Evolutionary conservation across 2,113 vertebrate species (phyloP), one percentile per base, ranked within the genome.

Genomic region (Myotis brandtii): DNA sequence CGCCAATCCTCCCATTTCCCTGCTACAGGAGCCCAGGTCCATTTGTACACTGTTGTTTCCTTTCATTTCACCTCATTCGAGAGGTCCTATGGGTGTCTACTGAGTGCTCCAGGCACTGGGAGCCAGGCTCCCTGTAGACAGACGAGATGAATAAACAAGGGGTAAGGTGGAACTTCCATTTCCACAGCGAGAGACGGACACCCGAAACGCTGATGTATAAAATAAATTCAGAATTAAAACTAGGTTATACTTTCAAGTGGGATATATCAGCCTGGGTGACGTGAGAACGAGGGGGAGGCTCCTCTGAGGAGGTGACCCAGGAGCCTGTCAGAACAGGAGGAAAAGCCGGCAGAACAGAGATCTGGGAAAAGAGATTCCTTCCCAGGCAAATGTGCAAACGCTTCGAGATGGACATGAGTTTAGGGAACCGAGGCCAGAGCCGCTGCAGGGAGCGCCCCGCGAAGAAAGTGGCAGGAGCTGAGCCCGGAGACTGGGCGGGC

Each of bases 141-240:
- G 20, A 84, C 2, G 40, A 59, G 84, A 62, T 6, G 32, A 5
- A 30, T 6, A 25, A 50, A 70, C 59, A 76, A 75, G 10, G 20
- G 73, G 8, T 25, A 59, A 86, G 20, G 21, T 0, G 40, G 9
- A 72, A 54, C 17, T 62, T 82, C 16, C 16, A 32, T 59, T 54
- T 50, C 56, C 37, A 77, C 4, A 70, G 30, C 67, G n/a, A 8
- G 6, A 80, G 23, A 40, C 0, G 16, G 52, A 77, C 4, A 30
- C 34, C 0, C 70, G 30, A 66, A 95, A 89, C 4, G 14, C 2
- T 30, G 37, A 62, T 34, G 37, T 2, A 70, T 1, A 25, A 52
- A 83, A 83, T 21, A 73, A 69, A 69, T 43, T 56, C 32, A 66
- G 69, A 84, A 37, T 5, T 59, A 76, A 93, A 85, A 73, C 54